Evolutionary conservation across 1,140 invertebrate species (phyloP).

Genomic region (Sesamia nonagrioides): DNA sequence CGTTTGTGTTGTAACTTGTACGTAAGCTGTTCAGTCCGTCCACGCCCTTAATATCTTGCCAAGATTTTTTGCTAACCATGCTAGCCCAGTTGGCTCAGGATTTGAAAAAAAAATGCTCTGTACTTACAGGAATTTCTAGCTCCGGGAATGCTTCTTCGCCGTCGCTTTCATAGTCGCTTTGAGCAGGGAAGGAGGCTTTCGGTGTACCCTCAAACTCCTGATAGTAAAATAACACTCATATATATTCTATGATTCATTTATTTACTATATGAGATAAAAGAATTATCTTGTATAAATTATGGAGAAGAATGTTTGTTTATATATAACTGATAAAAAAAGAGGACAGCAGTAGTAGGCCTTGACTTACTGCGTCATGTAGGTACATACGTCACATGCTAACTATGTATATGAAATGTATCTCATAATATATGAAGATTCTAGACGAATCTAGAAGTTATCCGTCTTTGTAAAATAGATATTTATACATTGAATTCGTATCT

Average conservation of each 20-base stretch:
- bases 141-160: slow-evolving; percentile 81
- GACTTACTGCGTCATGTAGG: slow-evolving; percentile 42
- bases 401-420: background rate
- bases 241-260: background rate
- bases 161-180: slow-evolving; percentile 82
- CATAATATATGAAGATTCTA: background rate
- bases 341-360: slow-evolving; percentile 48
- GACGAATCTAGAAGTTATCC: background rate
- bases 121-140: slow-evolving; percentile 79
- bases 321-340: slow-evolving; percentile 54
- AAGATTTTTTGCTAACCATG: slow-evolving; percentile 31
- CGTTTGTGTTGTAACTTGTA: slow-evolving; percentile 17
- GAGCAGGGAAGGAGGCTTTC: slow-evolving; percentile 64
- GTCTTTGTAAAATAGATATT: background rate
- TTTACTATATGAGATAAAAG: background rate
- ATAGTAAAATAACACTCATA: slow-evolving; percentile 42
- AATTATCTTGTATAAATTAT: slow-evolving; percentile 36
- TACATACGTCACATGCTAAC: background rate
- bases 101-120: slow-evolving; percentile 1
- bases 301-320: slow-evolving; percentile 1
- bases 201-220: slow-evolving; percentile 73
- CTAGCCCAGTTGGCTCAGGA: background rate
- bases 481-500: background rate
- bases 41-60: slow-evolving; percentile 27
- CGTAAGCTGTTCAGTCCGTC: slow-evolving; percentile 18